A percentile compares a stretch with the other conserved stretches of the same genome.
phyloP scores from a whole-genome alignment of 2,888 invertebrate genomes.

The Leptarthrus brevirostris region DNA sequence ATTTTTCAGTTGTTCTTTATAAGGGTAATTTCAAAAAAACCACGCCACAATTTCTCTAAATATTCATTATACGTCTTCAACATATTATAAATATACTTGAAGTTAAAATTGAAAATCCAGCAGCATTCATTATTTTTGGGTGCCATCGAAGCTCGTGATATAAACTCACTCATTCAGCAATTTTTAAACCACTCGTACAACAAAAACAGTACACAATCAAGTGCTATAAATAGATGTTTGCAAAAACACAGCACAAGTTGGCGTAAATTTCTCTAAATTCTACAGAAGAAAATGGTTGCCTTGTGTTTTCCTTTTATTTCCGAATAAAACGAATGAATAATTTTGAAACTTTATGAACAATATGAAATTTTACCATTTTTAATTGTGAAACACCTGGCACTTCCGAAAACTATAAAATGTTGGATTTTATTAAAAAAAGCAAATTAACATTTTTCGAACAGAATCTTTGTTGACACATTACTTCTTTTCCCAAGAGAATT shows the following conservation, averaged over 20 bases:
- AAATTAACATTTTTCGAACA: slow-evolving; percentile 20
- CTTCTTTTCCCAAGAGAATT: slow-evolving; percentile 12
- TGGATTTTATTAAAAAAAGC: slow-evolving; percentile 4
- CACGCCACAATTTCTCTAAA: too few species aligned
- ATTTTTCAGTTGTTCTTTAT: too few species aligned
- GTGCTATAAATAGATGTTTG: slow-evolving; percentile 27
- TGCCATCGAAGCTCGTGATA: neutral
- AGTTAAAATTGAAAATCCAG: neutral
- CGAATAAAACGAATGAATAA: neutral
- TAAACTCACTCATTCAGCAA: slow-evolving; percentile 31
- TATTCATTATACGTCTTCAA: too few species aligned
- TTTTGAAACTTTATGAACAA: neutral
- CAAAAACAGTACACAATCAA: slow-evolving; percentile 26
- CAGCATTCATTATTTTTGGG: neutral
- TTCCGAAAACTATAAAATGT: neutral
- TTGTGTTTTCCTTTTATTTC: slow-evolving; percentile 13
- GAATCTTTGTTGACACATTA: slow-evolving; percentile 22
- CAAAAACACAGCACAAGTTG: slow-evolving; percentile 33
- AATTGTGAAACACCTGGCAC: slow-evolving; percentile 4
- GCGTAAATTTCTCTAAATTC: slow-evolving; percentile 30
- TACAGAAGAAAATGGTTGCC: slow-evolving; percentile 1
- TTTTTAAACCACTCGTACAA: slow-evolving; percentile 27
- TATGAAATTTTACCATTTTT: too few species aligned
- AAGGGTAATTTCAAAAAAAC: too few species aligned
- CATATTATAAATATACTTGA: too few species aligned